These are phyloP conservation scores for Coelinius sp. DNA, from an alignment of 2,888 invertebrate species.

Conservation along the genomic window DNA sequence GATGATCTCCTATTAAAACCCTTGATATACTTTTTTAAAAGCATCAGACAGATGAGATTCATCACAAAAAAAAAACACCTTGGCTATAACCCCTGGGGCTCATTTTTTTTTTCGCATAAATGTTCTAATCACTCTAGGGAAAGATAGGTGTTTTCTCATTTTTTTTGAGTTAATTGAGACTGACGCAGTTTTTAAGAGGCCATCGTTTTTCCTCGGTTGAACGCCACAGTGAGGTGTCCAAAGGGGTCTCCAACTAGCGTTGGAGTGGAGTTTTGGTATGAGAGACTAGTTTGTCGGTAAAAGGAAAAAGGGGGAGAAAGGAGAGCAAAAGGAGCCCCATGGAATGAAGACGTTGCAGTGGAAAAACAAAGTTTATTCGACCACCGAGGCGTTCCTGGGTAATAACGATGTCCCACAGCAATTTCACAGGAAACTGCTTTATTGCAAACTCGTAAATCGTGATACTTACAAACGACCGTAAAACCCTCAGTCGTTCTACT, in stretches of 20 bases:
- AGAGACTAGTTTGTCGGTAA: slow-evolving; percentile 1
- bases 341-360: slow-evolving; percentile 25
- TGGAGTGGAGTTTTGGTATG: neutral
- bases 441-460: slow-evolving; percentile 33
- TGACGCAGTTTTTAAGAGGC: slow-evolving; percentile 32
- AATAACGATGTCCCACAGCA: slow-evolving; percentile 41
- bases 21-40: slow-evolving; percentile 20
- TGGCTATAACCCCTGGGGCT: neutral
- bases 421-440: slow-evolving; percentile 38
- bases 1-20: neutral
- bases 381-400: slow-evolving; percentile 33
- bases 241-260: neutral
- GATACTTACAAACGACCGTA: slow-evolving; percentile 36
- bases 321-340: slow-evolving; percentile 3
- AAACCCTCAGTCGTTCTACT: slow-evolving; percentile 28
- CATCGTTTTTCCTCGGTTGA: slow-evolving; percentile 20
- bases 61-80: slow-evolving; percentile 15
- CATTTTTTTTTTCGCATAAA: slow-evolving; percentile 18
- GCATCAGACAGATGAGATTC: slow-evolving; percentile 22
- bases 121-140: slow-evolving; percentile 23
- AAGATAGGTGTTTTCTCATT: slow-evolving; percentile 15
- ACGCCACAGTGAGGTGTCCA: neutral
- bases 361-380: slow-evolving; percentile 39
- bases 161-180: slow-evolving; percentile 31
- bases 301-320: neutral